Percentiles rank a stretch among this genome's conserved stretches.
Evolutionary conservation across 2,797 vertebrate genomes (phyloP).

Genomic region (Sternarchorhynchus goeldii): DNA sequence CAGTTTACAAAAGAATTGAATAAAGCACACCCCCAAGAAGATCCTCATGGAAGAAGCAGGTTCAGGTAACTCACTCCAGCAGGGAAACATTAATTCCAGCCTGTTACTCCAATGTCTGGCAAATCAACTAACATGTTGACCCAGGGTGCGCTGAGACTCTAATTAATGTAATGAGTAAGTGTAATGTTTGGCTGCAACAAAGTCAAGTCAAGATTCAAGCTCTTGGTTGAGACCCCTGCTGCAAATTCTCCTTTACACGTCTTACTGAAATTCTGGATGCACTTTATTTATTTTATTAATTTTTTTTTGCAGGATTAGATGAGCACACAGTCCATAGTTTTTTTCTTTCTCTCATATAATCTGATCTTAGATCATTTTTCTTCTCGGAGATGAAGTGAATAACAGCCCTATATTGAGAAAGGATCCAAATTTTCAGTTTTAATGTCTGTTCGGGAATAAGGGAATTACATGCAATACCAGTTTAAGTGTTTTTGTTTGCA

Average conservation of each 20-base stretch:
- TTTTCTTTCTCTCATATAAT: no score
- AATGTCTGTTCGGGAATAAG: no score
- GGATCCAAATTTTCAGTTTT: no score
- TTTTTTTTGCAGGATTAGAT: no score
- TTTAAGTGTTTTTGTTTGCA: background rate
- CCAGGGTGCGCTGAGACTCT: slow-evolving; percentile 17
- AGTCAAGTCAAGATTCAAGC: background rate
- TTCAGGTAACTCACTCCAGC: background rate
- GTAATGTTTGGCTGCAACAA: slow-evolving; percentile 24
- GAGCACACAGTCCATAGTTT: no score
- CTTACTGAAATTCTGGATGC: no score
- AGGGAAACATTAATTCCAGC: slow-evolving; percentile 26
- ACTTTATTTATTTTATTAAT: no score
- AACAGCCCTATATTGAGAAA: no score
- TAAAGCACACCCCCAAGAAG: background rate
- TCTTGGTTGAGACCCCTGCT: background rate
- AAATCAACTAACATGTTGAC: slow-evolving; percentile 29
- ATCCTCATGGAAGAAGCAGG: background rate
- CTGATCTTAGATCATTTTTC: no score
- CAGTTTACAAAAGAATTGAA: background rate
- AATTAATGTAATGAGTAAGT: slow-evolving; percentile 16
- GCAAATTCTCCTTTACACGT: background rate
- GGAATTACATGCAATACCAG: no score
- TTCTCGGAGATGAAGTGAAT: no score
- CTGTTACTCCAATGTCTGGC: slow-evolving; percentile 15